Evolutionary conservation across 2,888 invertebrate species (phyloP).

Genomic region (Pandemis corylana): DNA sequence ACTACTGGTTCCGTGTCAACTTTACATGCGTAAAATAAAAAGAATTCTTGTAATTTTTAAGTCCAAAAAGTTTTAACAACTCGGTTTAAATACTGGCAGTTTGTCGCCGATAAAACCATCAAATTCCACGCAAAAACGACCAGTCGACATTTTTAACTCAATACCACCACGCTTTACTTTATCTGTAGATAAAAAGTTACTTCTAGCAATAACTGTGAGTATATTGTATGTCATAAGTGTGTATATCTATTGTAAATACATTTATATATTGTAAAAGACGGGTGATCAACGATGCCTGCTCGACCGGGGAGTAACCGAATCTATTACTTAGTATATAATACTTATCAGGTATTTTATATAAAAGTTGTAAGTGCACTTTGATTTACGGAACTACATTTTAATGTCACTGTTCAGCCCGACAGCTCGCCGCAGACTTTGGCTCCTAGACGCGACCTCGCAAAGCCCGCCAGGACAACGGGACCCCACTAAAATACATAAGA

Average conservation of each 20-base stretch:
- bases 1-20: constrained; percentile 28
- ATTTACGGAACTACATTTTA: constrained; percentile 78
- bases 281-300: constrained; percentile 72
- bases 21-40: constrained; percentile 1
- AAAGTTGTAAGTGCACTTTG: constrained; percentile 83
- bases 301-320: constrained; percentile 60
- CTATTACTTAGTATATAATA: constrained; percentile 58
- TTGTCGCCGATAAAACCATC: constrained; percentile 26
- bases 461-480: constrained; percentile 51
- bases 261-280: constrained; percentile 77
- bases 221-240: constrained; percentile 78
- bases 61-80: constrained; percentile 32
- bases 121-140: constrained; percentile 15
- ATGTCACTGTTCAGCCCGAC: constrained; percentile 55
- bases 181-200: constrained; percentile 81
- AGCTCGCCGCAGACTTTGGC: constrained; percentile 46
- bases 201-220: constrained; percentile 76
- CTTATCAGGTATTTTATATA: constrained; percentile 69
- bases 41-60: constrained; percentile 1
- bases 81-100: constrained; percentile 37
- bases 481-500: constrained; percentile 53
- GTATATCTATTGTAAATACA: constrained; percentile 80
- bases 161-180: constrained; percentile 64
- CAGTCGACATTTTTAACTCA: constrained; percentile 56
- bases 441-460: constrained; percentile 20